Evolutionary conservation across 2,113 vertebrate species (phyloP), one percentile per base, ranked within the genome.

Genomic region (Phycodurus eques): DNA sequence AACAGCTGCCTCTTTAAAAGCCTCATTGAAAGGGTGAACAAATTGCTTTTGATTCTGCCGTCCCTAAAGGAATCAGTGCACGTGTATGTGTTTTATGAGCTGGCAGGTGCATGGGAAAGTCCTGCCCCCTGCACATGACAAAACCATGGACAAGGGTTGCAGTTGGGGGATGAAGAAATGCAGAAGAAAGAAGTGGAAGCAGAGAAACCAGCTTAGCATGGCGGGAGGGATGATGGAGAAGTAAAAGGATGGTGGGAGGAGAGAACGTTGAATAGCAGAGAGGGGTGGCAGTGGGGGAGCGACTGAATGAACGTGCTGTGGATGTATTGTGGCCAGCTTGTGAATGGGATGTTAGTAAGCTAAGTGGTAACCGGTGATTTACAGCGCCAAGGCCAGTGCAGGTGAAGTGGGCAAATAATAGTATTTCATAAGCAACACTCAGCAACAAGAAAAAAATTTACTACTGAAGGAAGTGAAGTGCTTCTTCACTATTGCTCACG

Each of bases 331-430:
- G 70, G 51, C 60, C 17, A 4, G 72, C 72, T 76, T 35, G 78
- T 91, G 83, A 91, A 91, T 91, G 83, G 81, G 81, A 83, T 87
- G 87, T 87, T 86, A 86, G 82, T 85, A 88, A 89, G 87, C 85
- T 87, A 89, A 89, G 87, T 91, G 87, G 85, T 87, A 84, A 76
- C 80, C 72, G 70, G 83, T 87, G 82, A 88, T 89, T 88, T 90
- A 87, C 86, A 86, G 75, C 81, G 72, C 79, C 5, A 42, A 84
- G 84, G 84, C 79, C 79, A 83, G 79, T 85, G 84, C 85, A 73
- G 83, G 85, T 88, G 78, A 82, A 91, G 81, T 87, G 82, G 77
- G 68, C 73, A 85, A 88, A 89, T 84, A 88, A 88, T 84, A 79
- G 62, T 73, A 73, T 88, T 86, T 88, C 73, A 81, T 75, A 75